Evolutionary conservation across 2,888 invertebrate species (phyloP), one percentile per base, ranked within the genome.

Genomic region (Yponomeuta plumbellus): DNA sequence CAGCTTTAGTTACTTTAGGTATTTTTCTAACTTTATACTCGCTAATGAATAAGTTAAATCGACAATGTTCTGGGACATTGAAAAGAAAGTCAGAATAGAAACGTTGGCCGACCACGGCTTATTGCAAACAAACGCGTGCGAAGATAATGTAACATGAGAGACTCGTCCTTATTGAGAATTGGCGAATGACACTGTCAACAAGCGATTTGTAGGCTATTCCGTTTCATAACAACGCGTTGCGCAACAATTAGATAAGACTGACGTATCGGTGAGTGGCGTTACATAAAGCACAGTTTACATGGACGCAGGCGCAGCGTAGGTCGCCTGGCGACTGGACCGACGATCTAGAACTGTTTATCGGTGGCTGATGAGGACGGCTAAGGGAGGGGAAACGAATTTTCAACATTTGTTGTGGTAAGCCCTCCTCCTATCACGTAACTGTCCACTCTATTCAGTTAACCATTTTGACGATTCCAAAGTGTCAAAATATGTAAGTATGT

Each of bases 181-280:
- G 70, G 72, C 75, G 72, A 78, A 80, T 79, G 44, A 64, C 23
- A 20, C 5, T 52, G 78, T 82, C 77, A 80, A 81, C 80, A 80
- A 76, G 76, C 73, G 76, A 78, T 71, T 72, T 73, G 64, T 52
- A 13, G 17, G 44, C 13, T 21, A 22, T 23, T 59, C 11, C 20
- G 71, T 82, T 75, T 78, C 83, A 78, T 79, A 82, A 85, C 77
- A 68, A 13, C 70, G 69, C 83, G 82, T 66, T 61, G 76, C 74
- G 82, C 77, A 85, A 87, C 80, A 86, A 85, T 86, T 87, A 87
- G 86, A 84, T 87, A 87, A 86, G 81, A 80, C n/a, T 61, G 58
- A 23, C 65, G 40, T 81, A 81, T 80, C 83, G 80, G 83, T 79
- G 82, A 81, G 75, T 73, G 80, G 83, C 23, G 68, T 86, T 85